phyloP scores from a whole-genome alignment of 2,113 vertebrate species.

The Climacteris rufus region DNA sequence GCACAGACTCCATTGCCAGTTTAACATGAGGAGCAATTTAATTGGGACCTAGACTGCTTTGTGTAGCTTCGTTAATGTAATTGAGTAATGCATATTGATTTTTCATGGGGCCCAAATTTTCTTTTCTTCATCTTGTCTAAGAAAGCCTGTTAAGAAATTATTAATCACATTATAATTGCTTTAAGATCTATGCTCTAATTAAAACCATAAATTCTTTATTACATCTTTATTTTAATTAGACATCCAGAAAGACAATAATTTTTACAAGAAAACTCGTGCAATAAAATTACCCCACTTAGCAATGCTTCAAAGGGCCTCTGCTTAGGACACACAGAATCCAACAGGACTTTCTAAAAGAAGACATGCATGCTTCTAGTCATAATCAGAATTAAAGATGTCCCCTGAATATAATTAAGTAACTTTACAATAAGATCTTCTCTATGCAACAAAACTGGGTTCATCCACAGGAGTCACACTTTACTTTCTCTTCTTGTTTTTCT shows the following conservation, averaged over 20 bases:
- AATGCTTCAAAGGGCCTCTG: slow-evolving; percentile 39
- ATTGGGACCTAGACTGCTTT: slow-evolving; percentile 61
- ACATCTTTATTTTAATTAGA: slow-evolving; percentile 80
- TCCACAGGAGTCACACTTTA: neutral
- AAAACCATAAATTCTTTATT: slow-evolving; percentile 79
- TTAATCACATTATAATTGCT: slow-evolving; percentile 76
- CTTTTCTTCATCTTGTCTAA: slow-evolving; percentile 63
- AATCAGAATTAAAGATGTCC: neutral
- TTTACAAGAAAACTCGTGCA: slow-evolving; percentile 71
- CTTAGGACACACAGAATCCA: neutral
- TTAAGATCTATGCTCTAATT: slow-evolving; percentile 79
- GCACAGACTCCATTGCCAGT: slow-evolving; percentile 27
- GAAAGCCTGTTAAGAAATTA: slow-evolving; percentile 74
- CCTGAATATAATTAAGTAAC: slow-evolving; percentile 21
- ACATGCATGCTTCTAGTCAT: neutral
- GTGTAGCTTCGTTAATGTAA: slow-evolving; percentile 70
- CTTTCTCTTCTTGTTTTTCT: neutral
- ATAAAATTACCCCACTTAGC: slow-evolving; percentile 69
- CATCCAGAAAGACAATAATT: slow-evolving; percentile 76
- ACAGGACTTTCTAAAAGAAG: slow-evolving; percentile 21
- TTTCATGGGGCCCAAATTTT: slow-evolving; percentile 69
- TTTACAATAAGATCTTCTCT: neutral
- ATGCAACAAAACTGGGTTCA: neutral
- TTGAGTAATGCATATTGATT: slow-evolving; percentile 77
- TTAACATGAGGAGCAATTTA: slow-evolving; percentile 68